Base-by-base conservation (phyloP, 2,113 vertebrate genomes). In the Willisornis vidua region DNA sequence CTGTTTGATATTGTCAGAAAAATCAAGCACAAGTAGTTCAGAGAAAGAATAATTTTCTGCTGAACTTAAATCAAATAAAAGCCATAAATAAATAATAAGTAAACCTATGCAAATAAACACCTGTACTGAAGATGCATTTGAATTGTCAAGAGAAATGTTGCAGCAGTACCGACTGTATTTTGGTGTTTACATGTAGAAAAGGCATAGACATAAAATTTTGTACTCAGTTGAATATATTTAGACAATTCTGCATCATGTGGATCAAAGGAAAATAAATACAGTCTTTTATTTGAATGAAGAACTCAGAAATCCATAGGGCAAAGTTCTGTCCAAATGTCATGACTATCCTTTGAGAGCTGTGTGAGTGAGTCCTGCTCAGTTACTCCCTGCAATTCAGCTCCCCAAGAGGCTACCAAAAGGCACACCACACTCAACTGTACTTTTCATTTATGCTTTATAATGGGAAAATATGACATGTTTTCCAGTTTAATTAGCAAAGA, bases 401-500 rank as follows among this genome's bases (percentile, higher is more conserved):
- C 71, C 72, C 63, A 93, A 57, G 57, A 95, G 89, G 75, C 83
- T 81, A 94, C 80, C 58, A 93, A 87, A 88, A 85, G 49, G 48
- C 39, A 81, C 18, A 92, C 51, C 70, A 68, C 62, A 61, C 59
- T 87, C 12, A 11, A 96, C 77, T 90, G 73, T 35, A 94, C 77
- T 91, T 91, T 96, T 95, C 96, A 92, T 96, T 98, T 98, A 74
- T 7, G 19, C 92, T 95, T 97, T 93, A 96, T 91, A 97, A 97
- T 93, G 29, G 55, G 96, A 97, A 98, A 97, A 97, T 96, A 89
- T 97, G 87, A 96, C 75, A 96, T 67, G 75, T 85, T 98, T 98
- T 91, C 95, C 97, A 97, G 97, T 95, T 97, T 97, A 97, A 98
- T 98, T 97, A 98, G 93, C 76, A 93, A 96, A 98, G 93, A 97